phyloP scores from a whole-genome alignment of 2,888 invertebrate genomes.

The Chrysolina oricalcia region DNA sequence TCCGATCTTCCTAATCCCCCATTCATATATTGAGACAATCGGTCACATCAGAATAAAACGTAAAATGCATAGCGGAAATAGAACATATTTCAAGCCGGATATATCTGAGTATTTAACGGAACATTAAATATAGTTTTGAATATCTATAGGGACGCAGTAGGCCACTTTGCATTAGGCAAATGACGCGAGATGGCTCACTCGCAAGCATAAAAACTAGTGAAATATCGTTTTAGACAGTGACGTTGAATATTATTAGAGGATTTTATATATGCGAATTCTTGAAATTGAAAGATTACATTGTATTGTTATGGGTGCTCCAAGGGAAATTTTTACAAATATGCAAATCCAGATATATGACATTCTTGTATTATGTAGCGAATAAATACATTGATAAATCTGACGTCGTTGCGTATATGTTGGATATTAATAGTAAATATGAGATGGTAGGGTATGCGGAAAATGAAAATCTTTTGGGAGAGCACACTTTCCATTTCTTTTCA shows the following conservation, averaged over 20 bases:
- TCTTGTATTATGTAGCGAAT: slow-evolving; percentile 52
- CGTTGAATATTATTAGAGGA: slow-evolving; percentile 68
- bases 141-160: slow-evolving; percentile 66
- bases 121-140: slow-evolving; percentile 71
- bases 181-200: slow-evolving; percentile 66
- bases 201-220: slow-evolving; percentile 67
- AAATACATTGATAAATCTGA: slow-evolving; percentile 56
- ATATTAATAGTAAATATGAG: slow-evolving; percentile 15
- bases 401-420: slow-evolving; percentile 44
- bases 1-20: not conserved
- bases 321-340: slow-evolving; percentile 57
- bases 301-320: slow-evolving; percentile 65
- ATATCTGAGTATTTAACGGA: slow-evolving; percentile 67
- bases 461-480: not conserved
- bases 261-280: slow-evolving; percentile 65
- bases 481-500: not conserved
- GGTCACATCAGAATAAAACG: slow-evolving; percentile 3
- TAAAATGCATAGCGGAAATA: slow-evolving; percentile 37
- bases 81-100: slow-evolving; percentile 53
- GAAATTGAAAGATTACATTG: slow-evolving; percentile 69
- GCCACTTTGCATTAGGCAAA: slow-evolving; percentile 70
- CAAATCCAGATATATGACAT: slow-evolving; percentile 56
- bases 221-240: slow-evolving; percentile 65
- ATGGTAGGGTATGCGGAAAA: not conserved
- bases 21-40: not conserved